Evolutionary conservation across 2,888 invertebrate genomes (phyloP).

Genomic region (Ischnus inquisitorius): DNA sequence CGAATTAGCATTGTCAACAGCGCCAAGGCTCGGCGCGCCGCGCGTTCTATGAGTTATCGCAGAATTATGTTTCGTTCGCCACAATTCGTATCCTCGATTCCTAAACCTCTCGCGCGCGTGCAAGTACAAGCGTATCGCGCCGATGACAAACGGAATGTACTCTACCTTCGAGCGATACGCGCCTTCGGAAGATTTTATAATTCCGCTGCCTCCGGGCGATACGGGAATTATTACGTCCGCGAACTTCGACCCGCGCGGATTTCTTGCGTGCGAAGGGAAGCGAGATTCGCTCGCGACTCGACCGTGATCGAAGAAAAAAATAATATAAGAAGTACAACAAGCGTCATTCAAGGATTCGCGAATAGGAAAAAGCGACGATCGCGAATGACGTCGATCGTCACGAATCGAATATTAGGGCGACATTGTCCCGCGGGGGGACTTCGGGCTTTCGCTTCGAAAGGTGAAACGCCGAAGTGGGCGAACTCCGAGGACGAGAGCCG

Average conservation of each 20-base stretch:
- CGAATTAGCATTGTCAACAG: too few species aligned
- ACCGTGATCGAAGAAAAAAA: slow-evolving; percentile 11
- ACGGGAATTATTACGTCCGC: slow-evolving; percentile 21
- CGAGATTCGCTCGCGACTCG: slow-evolving; percentile 14
- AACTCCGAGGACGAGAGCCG: neutral
- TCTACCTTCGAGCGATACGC: neutral
- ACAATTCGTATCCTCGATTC: too few species aligned
- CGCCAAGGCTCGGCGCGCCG: too few species aligned
- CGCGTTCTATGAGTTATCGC: too few species aligned
- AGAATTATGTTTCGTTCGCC: too few species aligned
- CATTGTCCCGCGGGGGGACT: neutral
- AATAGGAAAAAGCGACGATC: neutral
- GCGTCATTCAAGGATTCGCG: slow-evolving; percentile 8
- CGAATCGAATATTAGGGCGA: neutral
- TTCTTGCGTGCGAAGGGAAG: slow-evolving; percentile 31
- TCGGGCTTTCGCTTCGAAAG: neutral
- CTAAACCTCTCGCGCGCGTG: neutral
- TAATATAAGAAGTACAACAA: slow-evolving; percentile 7
- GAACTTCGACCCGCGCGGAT: slow-evolving; percentile 50
- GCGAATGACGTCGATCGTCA: neutral
- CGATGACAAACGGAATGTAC: neutral
- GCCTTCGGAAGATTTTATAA: slow-evolving; percentile 14
- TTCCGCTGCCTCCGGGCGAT: slow-evolving; percentile 30
- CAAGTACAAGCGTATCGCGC: neutral
- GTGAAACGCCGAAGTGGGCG: neutral